These are phyloP conservation scores for Prionailurus viverrinus DNA, from an alignment of 2,113 vertebrate genomes.

Conservation along the genomic window DNA sequence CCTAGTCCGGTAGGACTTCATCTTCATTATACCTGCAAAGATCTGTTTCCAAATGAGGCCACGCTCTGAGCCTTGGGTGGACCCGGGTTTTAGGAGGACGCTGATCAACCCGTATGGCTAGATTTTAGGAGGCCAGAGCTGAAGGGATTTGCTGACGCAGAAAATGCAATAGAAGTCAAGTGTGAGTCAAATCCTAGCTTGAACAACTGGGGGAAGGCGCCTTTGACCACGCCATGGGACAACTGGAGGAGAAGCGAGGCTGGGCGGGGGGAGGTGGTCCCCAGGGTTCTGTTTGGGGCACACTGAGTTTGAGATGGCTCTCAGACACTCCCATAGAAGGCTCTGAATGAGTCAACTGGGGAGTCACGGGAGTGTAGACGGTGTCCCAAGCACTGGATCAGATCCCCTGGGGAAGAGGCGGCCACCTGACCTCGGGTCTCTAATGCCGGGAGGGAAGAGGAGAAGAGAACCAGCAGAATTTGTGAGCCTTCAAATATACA, in stretches of 20 bases:
- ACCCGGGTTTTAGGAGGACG: neutral
- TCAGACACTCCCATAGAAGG: rapidly evolving
- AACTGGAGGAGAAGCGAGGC: rapidly evolving
- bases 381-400: neutral
- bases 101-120: rapidly evolving
- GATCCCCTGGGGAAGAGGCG: neutral
- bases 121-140: neutral
- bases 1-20: rapidly evolving
- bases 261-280: neutral
- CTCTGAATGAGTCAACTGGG: neutral
- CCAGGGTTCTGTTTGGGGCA: neutral
- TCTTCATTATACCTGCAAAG: neutral
- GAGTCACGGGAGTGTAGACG: rapidly evolving
- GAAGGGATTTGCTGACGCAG: neutral
- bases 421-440: rapidly evolving
- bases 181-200: neutral
- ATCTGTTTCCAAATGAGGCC: neutral
- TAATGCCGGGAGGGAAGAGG: neutral
- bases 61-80: neutral
- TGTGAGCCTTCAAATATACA: neutral
- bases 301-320: rapidly evolving
- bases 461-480: neutral
- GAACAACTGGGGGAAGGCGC: rapidly evolving
- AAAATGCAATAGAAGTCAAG: rapidly evolving
- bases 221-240: rapidly evolving